Base-by-base conservation (phyloP, 2,888 invertebrate species). In the Morinoia aosen region DNA sequence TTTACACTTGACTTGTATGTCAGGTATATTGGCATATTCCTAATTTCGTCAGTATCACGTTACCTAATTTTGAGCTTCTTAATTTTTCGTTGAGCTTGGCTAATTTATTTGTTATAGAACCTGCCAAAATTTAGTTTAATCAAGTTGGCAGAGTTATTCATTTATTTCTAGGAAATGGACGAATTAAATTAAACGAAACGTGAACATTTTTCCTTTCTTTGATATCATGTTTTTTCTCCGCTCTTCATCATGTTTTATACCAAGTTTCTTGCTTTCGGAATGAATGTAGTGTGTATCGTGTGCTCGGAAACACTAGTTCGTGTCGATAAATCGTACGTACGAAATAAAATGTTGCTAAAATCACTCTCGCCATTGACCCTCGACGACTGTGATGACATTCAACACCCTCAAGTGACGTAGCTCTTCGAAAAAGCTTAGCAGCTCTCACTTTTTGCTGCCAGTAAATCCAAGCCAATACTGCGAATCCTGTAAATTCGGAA, bases 401-500 rank as follows among this genome's bases (percentile, higher is more conserved):
- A 33, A 33, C 76, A 8, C 76, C 76, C 76, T 10, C 76, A 48
- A 76, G 76, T 76, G 76, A 76, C 76, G 76, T 76, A 76, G 76
- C 76, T 76, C 76, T 76, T 76, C 76, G 8, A 33, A 76, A 76
- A 76, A 76, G 76, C 76, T 76, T 33, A 76, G 25, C 16, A 76
- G 76, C 33, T 76, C 76, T 33, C 33, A 33, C 76, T 76, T 33
- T 76, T 76, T 76, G 33, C 33, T 25, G 76, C 16, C 76, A 33
- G 76, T 76, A 76, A 76, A 76, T 76, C 76, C 76, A 76, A 76
- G 33, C 76, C 76, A 90, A 48, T 90, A 90, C 39, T 90, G 16
- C 19, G 14, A 90, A 40, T 90, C 39, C 90, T 90, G 40, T 90
- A 90, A 90, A 90, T 90, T 90, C 90, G 90, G 48, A 90, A 48